Conservation (phyloP, 2,797 vertebrate genomes). For the Tiaroga cobitis region DNA sequence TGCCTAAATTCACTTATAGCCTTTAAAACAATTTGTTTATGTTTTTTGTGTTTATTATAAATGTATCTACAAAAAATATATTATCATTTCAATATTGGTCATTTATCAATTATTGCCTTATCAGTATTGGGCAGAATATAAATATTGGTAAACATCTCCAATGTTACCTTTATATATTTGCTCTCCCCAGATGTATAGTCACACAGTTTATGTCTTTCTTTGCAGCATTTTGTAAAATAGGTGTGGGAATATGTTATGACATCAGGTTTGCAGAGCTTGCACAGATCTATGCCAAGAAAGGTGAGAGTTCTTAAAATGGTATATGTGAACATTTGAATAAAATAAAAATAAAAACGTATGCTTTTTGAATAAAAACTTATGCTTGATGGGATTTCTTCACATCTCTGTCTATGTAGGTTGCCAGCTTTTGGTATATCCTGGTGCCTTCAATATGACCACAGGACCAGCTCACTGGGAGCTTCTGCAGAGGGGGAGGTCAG, state of each 20-base stretch:
- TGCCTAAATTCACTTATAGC: background rate
- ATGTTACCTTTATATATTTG: background rate
- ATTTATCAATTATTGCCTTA: background rate
- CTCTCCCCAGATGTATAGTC: background rate
- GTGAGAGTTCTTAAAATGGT: constrained; percentile 69
- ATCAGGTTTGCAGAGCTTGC: constrained; percentile 96
- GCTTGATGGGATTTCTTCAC: background rate
- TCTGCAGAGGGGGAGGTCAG: constrained; percentile 91
- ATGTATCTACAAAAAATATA: background rate
- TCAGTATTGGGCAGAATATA: background rate
- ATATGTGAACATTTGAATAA: background rate
- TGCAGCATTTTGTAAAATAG: constrained; percentile 94
- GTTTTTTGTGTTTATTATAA: background rate
- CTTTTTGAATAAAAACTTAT: background rate
- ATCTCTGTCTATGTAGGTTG: constrained; percentile 78
- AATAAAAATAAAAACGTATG: background rate
- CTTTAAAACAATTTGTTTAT: background rate
- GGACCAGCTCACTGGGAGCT: constrained; percentile 98
- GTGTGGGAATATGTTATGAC: constrained; percentile 98
- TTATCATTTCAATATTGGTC: background rate
- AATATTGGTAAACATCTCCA: background rate
- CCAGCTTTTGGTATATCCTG: constrained; percentile 93
- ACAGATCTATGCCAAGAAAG: constrained; percentile 90
- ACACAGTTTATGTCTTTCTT: constrained; percentile 3
- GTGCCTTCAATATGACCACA: constrained; percentile 98